A percentile compares a stretch with the other conserved stretches of the same genome.
Conservation (phyloP, 1,140 invertebrate genomes). For the Eulimnadia texana region DNA sequence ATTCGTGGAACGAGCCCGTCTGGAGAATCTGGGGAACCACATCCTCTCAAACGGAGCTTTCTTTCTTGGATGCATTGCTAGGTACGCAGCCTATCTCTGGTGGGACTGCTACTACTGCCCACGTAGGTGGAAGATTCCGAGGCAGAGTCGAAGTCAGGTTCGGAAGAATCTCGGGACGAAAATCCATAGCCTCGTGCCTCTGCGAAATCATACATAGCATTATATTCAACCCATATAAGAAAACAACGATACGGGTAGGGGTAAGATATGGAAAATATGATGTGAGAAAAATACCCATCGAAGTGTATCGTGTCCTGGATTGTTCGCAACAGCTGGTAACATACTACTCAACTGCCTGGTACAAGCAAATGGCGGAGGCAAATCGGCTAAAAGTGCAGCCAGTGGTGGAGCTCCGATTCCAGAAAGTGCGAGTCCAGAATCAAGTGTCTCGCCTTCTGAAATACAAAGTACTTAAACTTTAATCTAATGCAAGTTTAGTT, state of each 20-base stretch:
- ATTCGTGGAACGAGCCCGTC: background rate
- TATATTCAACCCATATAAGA: too few species aligned
- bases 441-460: background rate
- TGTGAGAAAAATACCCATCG: background rate
- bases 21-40: background rate
- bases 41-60: slow-evolving; percentile 5
- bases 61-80: background rate
- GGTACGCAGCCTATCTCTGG: background rate
- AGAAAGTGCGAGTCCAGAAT: background rate
- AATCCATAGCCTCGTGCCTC: background rate
- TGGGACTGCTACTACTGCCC: background rate
- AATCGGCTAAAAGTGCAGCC: slow-evolving; percentile 14
- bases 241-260: too few species aligned
- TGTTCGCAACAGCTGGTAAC: background rate
- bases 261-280: too few species aligned
- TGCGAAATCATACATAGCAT: background rate
- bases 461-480: too few species aligned
- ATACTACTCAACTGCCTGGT: slow-evolving; percentile 6
- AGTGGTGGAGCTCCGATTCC: slow-evolving; percentile 2
- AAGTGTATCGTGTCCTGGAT: background rate
- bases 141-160: background rate
- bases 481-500: too few species aligned
- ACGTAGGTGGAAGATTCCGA: background rate
- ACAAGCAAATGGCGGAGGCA: slow-evolving; percentile 12
- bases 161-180: background rate